phyloP scores from a whole-genome alignment of 2,113 vertebrate genomes.

The Galbula dea region DNA sequence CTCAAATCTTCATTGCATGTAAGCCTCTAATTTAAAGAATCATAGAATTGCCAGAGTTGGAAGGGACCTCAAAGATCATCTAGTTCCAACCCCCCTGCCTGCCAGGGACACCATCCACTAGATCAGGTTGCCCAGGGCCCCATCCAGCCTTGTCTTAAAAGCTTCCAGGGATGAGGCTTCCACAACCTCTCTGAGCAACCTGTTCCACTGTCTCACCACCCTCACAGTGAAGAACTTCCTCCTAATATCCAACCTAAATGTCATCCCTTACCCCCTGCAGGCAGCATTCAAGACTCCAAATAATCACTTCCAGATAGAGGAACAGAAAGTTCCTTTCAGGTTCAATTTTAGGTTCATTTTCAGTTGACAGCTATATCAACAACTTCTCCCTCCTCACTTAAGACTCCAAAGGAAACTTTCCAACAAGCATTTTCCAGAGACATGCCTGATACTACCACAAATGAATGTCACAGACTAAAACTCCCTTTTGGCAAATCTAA shows the following conservation, averaged over 20 bases:
- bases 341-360: background rate
- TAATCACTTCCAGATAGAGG: background rate
- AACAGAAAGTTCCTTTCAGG: background rate
- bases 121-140: too few species aligned
- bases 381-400: background rate
- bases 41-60: too few species aligned
- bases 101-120: too few species aligned
- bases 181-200: too few species aligned
- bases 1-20: background rate
- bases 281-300: background rate
- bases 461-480: background rate
- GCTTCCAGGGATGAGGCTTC: too few species aligned
- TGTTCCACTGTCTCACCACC: too few species aligned
- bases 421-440: background rate
- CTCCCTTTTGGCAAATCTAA: background rate
- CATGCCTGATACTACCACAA: background rate
- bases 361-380: background rate
- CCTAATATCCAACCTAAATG: too few species aligned
- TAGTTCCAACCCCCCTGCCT: too few species aligned
- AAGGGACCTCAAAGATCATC: too few species aligned
- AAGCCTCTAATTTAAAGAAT: background rate
- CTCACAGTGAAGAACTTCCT: too few species aligned
- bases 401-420: background rate
- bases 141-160: too few species aligned
- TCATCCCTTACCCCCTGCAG: background rate